Conservation (phyloP, 1,140 invertebrate genomes). For the Drosophila kikkawai region DNA sequence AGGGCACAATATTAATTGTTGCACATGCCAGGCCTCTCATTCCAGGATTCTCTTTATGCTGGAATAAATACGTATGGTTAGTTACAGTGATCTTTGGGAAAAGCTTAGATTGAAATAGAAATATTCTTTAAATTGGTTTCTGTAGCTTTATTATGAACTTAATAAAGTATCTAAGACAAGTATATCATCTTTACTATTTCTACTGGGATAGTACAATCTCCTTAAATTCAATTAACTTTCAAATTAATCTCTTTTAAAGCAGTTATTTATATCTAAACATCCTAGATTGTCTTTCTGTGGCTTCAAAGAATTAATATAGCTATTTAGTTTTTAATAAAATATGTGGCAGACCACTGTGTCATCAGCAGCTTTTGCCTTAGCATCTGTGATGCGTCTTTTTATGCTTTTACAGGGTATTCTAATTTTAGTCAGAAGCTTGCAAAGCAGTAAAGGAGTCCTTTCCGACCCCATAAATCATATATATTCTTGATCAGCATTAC, state of each 20-base stretch:
- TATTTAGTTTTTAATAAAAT: slow-evolving; percentile 2
- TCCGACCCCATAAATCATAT: too few relatives aligned
- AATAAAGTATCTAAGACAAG: background rate
- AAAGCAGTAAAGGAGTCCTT: too few relatives aligned
- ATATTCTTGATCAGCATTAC: too few relatives aligned
- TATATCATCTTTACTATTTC: too few relatives aligned
- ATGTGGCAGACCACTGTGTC: slow-evolving; percentile 26
- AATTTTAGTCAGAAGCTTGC: too few relatives aligned
- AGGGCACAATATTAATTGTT: slow-evolving; percentile 64
- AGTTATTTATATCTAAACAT: too few relatives aligned
- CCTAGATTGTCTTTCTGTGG: background rate
- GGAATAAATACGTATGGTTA: background rate
- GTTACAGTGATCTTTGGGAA: slow-evolving; percentile 8
- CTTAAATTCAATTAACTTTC: background rate
- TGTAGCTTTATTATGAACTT: background rate
- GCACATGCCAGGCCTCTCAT: slow-evolving; percentile 41
- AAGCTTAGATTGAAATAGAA: too few relatives aligned
- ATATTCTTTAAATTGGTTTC: too few relatives aligned
- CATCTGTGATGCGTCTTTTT: slow-evolving; percentile 54
- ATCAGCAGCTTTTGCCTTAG: slow-evolving; percentile 14
- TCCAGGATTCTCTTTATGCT: background rate
- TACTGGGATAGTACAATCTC: too few relatives aligned
- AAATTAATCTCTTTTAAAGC: background rate
- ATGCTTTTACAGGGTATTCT: too few relatives aligned
- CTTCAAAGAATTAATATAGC: background rate